These are phyloP conservation scores for Neria commutata DNA, from an alignment of 2,888 invertebrate genomes.

Conservation along the genomic window DNA sequence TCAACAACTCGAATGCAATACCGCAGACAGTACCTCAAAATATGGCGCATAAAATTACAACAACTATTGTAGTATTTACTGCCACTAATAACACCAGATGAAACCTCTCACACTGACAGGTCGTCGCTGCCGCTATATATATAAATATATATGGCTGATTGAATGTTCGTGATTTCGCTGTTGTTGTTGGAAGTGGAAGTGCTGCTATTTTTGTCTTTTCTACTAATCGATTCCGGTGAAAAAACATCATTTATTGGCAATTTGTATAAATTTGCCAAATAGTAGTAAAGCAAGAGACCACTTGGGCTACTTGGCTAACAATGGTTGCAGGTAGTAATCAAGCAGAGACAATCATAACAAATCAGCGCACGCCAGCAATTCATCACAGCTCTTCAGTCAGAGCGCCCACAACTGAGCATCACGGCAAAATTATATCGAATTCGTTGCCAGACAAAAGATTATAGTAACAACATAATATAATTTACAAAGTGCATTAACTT, in stretches of 20 bases:
- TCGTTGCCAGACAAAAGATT: too few species aligned
- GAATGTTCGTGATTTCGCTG: neutral
- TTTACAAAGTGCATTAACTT: too few species aligned
- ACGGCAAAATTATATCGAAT: too few species aligned
- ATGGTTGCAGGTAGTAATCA: too few species aligned
- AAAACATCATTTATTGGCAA: constrained; percentile 57
- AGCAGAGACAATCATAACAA: too few species aligned
- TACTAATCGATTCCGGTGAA: constrained; percentile 55
- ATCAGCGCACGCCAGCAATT: too few species aligned
- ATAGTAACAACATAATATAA: too few species aligned
- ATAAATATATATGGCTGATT: constrained; percentile 2
- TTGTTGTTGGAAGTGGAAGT: constrained; percentile 1
- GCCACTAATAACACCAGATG: constrained; percentile 47
- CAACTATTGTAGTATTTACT: constrained; percentile 53
- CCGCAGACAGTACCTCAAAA: constrained; percentile 24
- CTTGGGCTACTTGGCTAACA: too few species aligned
- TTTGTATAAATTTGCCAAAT: too few species aligned
- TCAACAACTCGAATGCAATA: constrained; percentile 6
- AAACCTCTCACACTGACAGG: constrained; percentile 44
- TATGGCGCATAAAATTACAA: constrained; percentile 47
- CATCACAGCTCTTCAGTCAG: too few species aligned
- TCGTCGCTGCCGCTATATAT: neutral
- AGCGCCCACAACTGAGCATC: too few species aligned
- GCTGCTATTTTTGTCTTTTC: constrained; percentile 6
- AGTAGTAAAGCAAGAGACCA: too few species aligned